Evolutionary conservation across 2,797 vertebrate species (phyloP), one percentile per base, ranked within the genome.

Genomic region (Apogon talboti): DNA sequence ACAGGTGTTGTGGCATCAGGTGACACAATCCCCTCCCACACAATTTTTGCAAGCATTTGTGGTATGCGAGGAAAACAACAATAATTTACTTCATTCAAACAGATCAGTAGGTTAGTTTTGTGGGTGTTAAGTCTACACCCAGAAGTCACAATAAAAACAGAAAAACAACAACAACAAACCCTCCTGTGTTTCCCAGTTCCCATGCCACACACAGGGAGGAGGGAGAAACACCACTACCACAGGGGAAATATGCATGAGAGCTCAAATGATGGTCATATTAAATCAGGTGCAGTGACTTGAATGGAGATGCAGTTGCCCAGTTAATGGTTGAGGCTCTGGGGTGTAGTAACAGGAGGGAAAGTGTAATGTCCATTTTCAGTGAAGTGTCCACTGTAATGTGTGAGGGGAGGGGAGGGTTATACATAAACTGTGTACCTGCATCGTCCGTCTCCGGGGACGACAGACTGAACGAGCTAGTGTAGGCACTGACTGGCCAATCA

Each of bases 401-500:
- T 15, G 43, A 24, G 41, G 69, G 48, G 42, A 21, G 63, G 21
- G 19, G 63, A 28, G 19, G 60, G 50, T 72, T 74, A 59, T 44
- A 57, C 79, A 61, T 66, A 78, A 80, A 85, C 84, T 66, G 58
- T 88, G 88, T 92, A 96, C 96, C 96, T 96, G 94, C 87, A 86
- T 92, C 91, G 82, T 94, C 93, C 87, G 93, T 90, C 83, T 94
- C 93, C 79, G 94, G 94, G 88, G 94, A 93, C 79, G 93, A 94
- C 90, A 95, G 94, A 95, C 92, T 93, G 92, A 95, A 94, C 71
- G 95, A 94, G 92, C 94, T 95, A 94, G 92, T 92, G 94, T 93
- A 95, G 94, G 93, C 94, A 94, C 92, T 93, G 94, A 94, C 94
- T 76, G 95, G 95, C 95, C 96, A 96, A 94, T 96, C 96, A 91